Evolutionary conservation across 2,113 vertebrate genomes (phyloP), one percentile per base, ranked within the genome.

Genomic region (Ariopsis seemanni): DNA sequence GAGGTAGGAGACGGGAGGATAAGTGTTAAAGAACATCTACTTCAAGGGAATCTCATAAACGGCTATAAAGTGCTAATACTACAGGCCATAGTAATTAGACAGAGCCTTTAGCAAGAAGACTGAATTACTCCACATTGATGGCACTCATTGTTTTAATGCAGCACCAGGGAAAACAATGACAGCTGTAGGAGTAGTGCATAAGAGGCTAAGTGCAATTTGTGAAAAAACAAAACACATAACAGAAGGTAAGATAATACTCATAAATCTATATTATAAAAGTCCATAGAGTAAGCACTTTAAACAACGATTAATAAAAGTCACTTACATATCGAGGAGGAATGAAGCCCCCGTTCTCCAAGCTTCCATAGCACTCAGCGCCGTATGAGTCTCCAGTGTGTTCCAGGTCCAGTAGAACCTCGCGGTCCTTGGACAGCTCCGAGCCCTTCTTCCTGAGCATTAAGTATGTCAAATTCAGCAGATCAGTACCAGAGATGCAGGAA

Each of bases 241-340:
- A 79, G 22, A 7, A 30, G 63, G 17, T 60, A 48, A 17, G 5
- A 4, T 69, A 58, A 60, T 79, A 65, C 6, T 27, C n/a, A 63
- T 63, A 57, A 82, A 58, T 72, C 65, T 30, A 42, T 20, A 86
- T 27, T 25, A 27, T 67, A 7, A 30, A 42, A 52, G 20, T 12
- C 50, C 20, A 42, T 65, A 69, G 22, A 63, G 8, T 42, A 78
- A 57, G 15, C 34, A 69, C 18, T 67, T 17, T 55, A 5, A 50
- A 55, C 34, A 77, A 62, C 48, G 0, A 27, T 78, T 42, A 27
- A 88, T 27, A 42, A 83, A 58, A n/a, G 20, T 15, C 8, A 90
- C 96, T 96, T 88, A 97, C 96, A 84, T 91, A 96, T 93, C 92
- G 86, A 0, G 92, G 91, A 0, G 94, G 94, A 86, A 94, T 93